Evolutionary conservation across 1,140 invertebrate species (phyloP).

Genomic region (Zeugodacus cucurbitae): DNA sequence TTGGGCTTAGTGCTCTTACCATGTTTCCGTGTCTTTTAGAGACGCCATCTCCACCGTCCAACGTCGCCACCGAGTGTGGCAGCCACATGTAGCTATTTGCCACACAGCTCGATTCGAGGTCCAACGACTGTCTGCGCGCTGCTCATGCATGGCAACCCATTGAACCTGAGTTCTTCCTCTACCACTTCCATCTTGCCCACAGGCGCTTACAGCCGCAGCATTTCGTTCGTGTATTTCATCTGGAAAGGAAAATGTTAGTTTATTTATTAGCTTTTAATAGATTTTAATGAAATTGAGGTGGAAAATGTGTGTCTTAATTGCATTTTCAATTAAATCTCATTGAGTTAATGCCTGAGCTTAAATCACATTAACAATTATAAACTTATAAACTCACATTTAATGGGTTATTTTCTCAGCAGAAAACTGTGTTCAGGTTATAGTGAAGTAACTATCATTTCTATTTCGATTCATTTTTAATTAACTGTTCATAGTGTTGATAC

Average conservation of each 20-base stretch:
- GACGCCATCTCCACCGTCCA: background rate
- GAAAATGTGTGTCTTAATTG: background rate
- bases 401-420: too few relatives aligned
- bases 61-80: background rate
- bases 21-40: conserved; percentile 1
- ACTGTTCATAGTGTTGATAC: background rate
- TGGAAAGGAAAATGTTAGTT: background rate
- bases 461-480: background rate
- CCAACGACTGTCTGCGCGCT: background rate
- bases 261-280: conserved; percentile 30
- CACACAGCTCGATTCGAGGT: background rate
- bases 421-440: too few relatives aligned
- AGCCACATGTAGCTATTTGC: background rate
- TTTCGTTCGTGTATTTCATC: background rate
- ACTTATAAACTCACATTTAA: too few relatives aligned
- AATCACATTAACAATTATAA: background rate
- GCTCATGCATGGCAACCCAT: background rate
- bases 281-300: background rate
- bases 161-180: background rate
- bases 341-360: background rate
- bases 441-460: background rate
- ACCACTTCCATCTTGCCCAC: background rate
- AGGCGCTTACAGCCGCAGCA: background rate
- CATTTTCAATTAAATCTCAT: background rate
- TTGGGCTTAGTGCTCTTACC: conserved; percentile 27